Evolutionary conservation across 2,888 invertebrate species (phyloP).

Genomic region (Flexamia atlantica): DNA sequence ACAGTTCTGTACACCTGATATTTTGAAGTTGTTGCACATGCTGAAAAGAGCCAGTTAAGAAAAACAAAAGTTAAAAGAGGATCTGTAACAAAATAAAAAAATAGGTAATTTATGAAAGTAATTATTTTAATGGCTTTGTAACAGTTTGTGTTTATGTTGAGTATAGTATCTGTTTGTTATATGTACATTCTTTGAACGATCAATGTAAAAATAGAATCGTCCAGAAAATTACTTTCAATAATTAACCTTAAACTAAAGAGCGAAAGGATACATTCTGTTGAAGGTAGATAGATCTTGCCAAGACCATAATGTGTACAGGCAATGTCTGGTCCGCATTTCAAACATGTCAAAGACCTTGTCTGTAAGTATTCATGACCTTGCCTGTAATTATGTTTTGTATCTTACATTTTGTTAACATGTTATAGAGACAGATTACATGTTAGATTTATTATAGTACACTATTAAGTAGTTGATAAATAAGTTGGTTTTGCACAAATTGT

Average conservation of each 20-base stretch:
- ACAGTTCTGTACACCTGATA: slow-evolving; percentile 33
- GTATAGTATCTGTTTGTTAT: slow-evolving; percentile 28
- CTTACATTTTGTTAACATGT: no score
- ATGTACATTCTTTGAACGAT: slow-evolving; percentile 28
- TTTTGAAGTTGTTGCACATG: slow-evolving; percentile 37
- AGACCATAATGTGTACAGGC: slow-evolving; percentile 46
- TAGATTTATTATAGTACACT: no score
- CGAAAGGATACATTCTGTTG: slow-evolving; percentile 57
- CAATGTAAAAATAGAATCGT: slow-evolving; percentile 38
- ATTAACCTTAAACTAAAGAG: slow-evolving; percentile 40
- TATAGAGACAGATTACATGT: no score
- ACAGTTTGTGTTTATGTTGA: slow-evolving; percentile 37
- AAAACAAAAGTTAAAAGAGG: slow-evolving; percentile 33
- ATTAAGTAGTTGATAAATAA: no score
- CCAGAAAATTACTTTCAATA: slow-evolving; percentile 42
- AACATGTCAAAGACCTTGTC: slow-evolving; percentile 43
- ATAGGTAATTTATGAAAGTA: slow-evolving; percentile 35
- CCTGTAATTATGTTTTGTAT: no score
- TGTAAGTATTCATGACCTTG: slow-evolving; percentile 32
- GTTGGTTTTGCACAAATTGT: no score
- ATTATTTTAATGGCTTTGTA: slow-evolving; percentile 16
- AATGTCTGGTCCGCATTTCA: slow-evolving; percentile 15
- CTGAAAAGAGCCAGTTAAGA: slow-evolving; percentile 42
- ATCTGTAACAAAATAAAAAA: slow-evolving; percentile 30
- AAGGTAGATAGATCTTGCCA: slow-evolving; percentile 51